Evolutionary conservation across 2,888 invertebrate species (phyloP), one percentile per base, ranked within the genome.

Genomic region (Charanyca ferruginea): DNA sequence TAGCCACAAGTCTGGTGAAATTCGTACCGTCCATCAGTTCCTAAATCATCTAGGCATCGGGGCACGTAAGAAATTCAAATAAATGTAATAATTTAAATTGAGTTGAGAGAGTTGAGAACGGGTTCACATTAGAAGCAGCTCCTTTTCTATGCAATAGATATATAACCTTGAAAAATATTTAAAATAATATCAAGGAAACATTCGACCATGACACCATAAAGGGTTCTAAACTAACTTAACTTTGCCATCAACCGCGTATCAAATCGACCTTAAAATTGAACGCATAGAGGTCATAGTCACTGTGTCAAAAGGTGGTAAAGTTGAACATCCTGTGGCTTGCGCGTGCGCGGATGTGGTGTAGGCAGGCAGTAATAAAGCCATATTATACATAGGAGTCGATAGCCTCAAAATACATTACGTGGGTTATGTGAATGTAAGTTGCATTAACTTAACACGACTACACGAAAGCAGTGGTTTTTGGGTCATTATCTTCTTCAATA

Each of bases 261-360:
- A 32, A 20, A 11, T 80, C 16, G 20, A 59, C 74, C 64, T 80
- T 90, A 83, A 60, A 0, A 0, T 0, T 3, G 0, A 11, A 0
- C 2, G 0, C 0, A 55, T 83, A 87, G 79, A 62, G 66, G 49
- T 64, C 23, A 51, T 3, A 42, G 9, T 22, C 52, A 20, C 16
- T 47, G 45, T 32, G 62, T 60, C 3, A 32, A 60, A 63, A 44
- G 23, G 48, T 86, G 77, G 83, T 83, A 47, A 65, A 57, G 66
- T 71, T 68, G 68, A 66, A 88, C 89, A 91, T 94, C 94, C 94
- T 93, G 94, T 87, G 89, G 90, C 82, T 49, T 74, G 83, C 87
- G 87, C 88, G 85, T 86, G 90, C 88, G 86, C 93, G 94, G 94
- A 94, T 94, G 94, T 89, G 93, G 93, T 85, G 83, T 83, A 81